Base-by-base conservation (phyloP, 1,140 invertebrate species). In the Chrysoperla carnea region DNA sequence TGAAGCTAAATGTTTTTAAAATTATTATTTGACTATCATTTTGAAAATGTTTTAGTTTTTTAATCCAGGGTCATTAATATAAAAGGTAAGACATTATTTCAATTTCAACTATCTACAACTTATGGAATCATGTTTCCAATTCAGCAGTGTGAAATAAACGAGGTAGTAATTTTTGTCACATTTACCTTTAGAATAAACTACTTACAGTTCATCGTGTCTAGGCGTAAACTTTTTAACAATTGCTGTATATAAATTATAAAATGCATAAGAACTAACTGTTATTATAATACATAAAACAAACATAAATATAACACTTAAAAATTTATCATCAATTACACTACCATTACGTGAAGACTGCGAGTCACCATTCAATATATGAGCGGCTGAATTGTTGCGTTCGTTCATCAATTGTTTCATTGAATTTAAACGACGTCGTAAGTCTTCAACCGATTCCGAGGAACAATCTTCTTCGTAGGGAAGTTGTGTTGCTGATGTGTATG, bases 321-420 rank as follows among this genome's bases (percentile, higher is more conserved):
- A 84, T 53, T 76, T 81, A 0, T 79, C 81, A 52, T 85, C 81
- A 35, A 86, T 84, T 49, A 85, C 73, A 43, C 46, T 51, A 42
- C 51, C 60, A 37, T 53, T 58, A 47, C 67, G 61, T 43, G 61
- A 63, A 43, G 57, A 56, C 36, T 58, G 57, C 41, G 60, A 61
- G n/a, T 54, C 53, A 0, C 63, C 59, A 12, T 62, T 61, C 28
- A 64, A 64, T 13, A 69, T 54, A 36, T 65, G 68, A 46, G 62
- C 50, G 47, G 69, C 56, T 60, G 72, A 67, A 33, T 33, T 33
- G n/a, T 33, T 33, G 17, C 78, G 59, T 46, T 84, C 79, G 38
- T 78, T 77, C 75, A 87, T 81, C 52, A 85, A 58, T 39, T 67
- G 67, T 52, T 84, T 87, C 80, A 86, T 85, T 13, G 78, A 72